Conservation (phyloP, 2,113 vertebrate species). For the Anser cygnoides region DNA sequence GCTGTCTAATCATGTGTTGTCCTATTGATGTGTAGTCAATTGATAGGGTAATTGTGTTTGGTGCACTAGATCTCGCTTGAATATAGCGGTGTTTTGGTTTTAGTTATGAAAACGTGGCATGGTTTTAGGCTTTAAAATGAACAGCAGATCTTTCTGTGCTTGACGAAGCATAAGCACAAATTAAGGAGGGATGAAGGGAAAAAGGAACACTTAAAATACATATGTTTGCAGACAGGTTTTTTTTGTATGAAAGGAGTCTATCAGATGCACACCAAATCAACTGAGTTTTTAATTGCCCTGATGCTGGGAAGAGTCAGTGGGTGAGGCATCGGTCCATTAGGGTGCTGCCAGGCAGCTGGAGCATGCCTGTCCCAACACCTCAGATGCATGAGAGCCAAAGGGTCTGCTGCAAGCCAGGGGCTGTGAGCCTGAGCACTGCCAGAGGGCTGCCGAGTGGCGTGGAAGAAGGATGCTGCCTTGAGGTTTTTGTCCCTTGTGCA, state of each 20-base stretch:
- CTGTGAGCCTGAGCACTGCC: background rate
- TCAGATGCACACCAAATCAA: constrained; percentile 35
- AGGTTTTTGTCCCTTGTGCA: background rate
- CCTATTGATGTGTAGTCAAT: constrained; percentile 46
- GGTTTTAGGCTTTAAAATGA: constrained; percentile 49
- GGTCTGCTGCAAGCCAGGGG: background rate
- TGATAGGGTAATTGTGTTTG: constrained; percentile 43
- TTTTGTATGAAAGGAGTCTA: constrained; percentile 30
- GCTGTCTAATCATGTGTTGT: constrained; percentile 56
- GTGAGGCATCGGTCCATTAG: background rate
- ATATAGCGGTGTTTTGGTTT: constrained; percentile 6
- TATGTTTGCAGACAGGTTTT: constrained; percentile 44
- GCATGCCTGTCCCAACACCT: background rate
- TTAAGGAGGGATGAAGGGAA: constrained; percentile 4
- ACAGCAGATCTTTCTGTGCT: constrained; percentile 15
- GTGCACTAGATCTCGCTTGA: background rate
- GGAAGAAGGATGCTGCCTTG: background rate
- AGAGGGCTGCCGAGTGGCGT: background rate
- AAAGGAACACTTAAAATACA: constrained; percentile 51
- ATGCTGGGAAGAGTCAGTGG: background rate
- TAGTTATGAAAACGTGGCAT: constrained; percentile 23
- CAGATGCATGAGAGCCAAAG: background rate
- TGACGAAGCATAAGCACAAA: constrained; percentile 34
- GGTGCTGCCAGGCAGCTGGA: background rate
- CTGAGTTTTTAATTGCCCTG: constrained; percentile 39